Base-by-base conservation (phyloP, 2,797 vertebrate species). In the Brachyrhaphis roseni region DNA sequence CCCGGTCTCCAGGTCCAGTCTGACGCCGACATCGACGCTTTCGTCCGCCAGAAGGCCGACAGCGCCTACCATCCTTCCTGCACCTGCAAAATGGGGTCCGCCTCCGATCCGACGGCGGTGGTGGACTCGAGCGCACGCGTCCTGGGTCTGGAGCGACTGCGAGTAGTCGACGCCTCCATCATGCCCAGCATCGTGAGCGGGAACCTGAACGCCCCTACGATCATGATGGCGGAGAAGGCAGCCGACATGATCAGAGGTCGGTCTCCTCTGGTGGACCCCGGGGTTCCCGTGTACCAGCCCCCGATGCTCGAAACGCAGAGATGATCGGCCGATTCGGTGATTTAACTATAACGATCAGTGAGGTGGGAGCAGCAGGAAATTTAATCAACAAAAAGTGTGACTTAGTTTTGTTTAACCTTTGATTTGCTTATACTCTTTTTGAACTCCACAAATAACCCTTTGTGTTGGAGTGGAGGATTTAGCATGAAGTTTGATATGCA, bases 121-220 rank as follows among this genome's bases (percentile, higher is more conserved):
- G 98, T 99, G 1, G 97, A 98, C 91, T 94, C 96, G 0, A 92
- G 96, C 74, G 93, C 97, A 0, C 94, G 94, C 5, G 97, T 99
- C n/a, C 92, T 98, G 1, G 98, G 98, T 0, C 79, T 97, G 46
- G 96, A 99, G 87, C 93, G 95, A 74, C 92, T 99, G 79, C 94
- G 98, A 8, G 97, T 99, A 15, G 94, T 99, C 0, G 98, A 99
- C 41, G 98, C 98, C 34, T 99, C 98, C 74, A 97, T 99, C 92
- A 99, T 99, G 98, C 98, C 98, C 84, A 99, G 97, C n/a, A 36
- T 99, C 8, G 95, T 98, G 86, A 99, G 97, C 2, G 98, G 98
- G 66, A 99, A 99, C 93, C 87, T 99, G 28, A 99, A 99, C 0
- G 97, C 97, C 10, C 98, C 98, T 26, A 99, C 98, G 20, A 96